Base-by-base conservation (phyloP, 1,140 invertebrate genomes). In the Drosophila santomea region DNA sequence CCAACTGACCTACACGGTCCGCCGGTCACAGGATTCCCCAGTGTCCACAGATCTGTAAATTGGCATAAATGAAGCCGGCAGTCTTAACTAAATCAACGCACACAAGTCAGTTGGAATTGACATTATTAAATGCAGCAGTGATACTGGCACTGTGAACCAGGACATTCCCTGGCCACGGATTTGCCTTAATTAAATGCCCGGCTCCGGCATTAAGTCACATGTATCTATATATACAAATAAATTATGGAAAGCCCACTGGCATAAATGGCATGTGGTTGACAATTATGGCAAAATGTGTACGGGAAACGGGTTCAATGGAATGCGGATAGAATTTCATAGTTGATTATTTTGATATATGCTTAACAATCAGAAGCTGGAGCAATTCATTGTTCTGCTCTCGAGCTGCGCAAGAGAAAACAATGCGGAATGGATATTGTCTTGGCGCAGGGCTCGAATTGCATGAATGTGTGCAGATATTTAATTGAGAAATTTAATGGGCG, bases 121-220 rank as follows among this genome's bases (percentile, higher is more conserved):
- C 59, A 86, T 79, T 82, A 86, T 82, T 82, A 88, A 75, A 78
- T 75, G 66, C 57, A 32, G 68, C 59, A 59, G 55, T 64, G 56
- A 64, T 67, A 52, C 39, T 60, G 35, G 14, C 17, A 48, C 52
- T 57, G 68, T 71, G 36, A 45, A 23, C 32, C 56, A 35, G 48
- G 38, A 50, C 69, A 54, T 58, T 54, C 54, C 69, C 45, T 57
- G 38, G 74, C 43, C 45, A 68, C 47, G 55, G 58, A 58, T 45
- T 71, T 59, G 80, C 45, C 51, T 59, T 86, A 86, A 86, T 86
- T 85, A 86, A 78, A 85, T 63, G 60, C 48, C 54, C 28, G 11
- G 15, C 51, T 55, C 38, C 67, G 74, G 45, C 52, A 62, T 82
- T 58, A 78, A 78, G 47, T 67, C 51, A 56, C 64, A 50, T 47